Percentiles rank a stretch among this genome's conserved stretches.
Evolutionary conservation across 2,888 invertebrate genomes (phyloP).

Genomic region (Hedychridium roseum): DNA sequence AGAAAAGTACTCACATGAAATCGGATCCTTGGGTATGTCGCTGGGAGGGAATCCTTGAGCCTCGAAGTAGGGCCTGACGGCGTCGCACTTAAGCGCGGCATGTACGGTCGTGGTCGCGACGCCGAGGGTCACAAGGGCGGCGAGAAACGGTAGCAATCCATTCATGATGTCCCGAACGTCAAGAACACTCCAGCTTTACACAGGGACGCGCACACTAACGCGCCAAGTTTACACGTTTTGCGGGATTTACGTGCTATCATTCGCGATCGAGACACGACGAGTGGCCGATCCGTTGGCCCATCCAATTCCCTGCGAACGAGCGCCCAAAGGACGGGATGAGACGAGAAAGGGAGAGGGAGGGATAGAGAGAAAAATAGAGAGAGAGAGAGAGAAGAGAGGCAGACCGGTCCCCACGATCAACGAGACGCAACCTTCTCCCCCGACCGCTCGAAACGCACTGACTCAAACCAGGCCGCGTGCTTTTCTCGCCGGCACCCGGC

Average conservation of each 20-base stretch:
- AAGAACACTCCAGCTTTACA: too few relatives aligned
- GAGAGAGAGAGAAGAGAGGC: slow-evolving; percentile 14
- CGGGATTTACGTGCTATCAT: too few relatives aligned
- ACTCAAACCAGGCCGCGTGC: too few relatives aligned
- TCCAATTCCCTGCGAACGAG: neutral
- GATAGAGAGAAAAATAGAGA: neutral
- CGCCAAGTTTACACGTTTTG: too few relatives aligned
- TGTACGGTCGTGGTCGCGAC: slow-evolving; percentile 37
- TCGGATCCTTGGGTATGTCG: slow-evolving; percentile 66
- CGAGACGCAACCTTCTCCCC: slow-evolving; percentile 32
- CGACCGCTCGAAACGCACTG: slow-evolving; percentile 44
- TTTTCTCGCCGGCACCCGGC: too few relatives aligned
- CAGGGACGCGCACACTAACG: too few relatives aligned
- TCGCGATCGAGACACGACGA: slow-evolving; percentile 13
- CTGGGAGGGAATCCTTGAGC: slow-evolving; percentile 64
- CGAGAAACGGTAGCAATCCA: slow-evolving; percentile 36
- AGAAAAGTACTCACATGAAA: slow-evolving; percentile 65
- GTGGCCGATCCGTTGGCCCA: neutral
- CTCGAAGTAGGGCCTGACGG: slow-evolving; percentile 65
- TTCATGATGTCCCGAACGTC: slow-evolving; percentile 39
- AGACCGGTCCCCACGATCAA: slow-evolving; percentile 16
- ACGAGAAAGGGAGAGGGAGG: neutral
- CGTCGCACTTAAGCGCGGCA: slow-evolving; percentile 63
- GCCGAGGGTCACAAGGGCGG: slow-evolving; percentile 41
- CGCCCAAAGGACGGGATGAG: neutral